phyloP scores from a whole-genome alignment of 2,888 invertebrate genomes.

The Clitarchus hookeri region DNA sequence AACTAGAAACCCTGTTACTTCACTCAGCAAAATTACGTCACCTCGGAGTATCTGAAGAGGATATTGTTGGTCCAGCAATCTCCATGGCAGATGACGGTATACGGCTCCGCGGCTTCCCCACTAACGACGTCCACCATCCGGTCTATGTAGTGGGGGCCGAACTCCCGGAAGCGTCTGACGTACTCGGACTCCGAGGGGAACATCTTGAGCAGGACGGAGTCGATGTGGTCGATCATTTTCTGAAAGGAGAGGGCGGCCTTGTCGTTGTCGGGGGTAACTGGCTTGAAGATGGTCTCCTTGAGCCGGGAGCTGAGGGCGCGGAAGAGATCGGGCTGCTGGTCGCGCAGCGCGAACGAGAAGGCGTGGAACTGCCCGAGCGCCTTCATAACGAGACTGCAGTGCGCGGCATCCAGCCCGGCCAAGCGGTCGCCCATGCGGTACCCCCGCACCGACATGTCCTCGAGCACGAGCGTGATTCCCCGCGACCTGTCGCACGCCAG shows the following conservation, averaged over 20 bases:
- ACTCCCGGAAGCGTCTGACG: not conserved
- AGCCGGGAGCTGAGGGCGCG: not conserved
- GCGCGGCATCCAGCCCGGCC: conserved; percentile 39
- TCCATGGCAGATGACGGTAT: conserved; percentile 38
- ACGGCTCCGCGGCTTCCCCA: conserved; percentile 28
- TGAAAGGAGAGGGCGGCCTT: too few relatives aligned
- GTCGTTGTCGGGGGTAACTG: not conserved
- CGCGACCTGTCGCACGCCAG: not conserved
- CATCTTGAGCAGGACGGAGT: not conserved
- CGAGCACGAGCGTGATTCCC: conserved; percentile 37
- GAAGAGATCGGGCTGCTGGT: conserved; percentile 31
- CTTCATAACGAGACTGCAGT: conserved; percentile 40
- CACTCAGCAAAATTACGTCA: not conserved
- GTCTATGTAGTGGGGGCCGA: not conserved
- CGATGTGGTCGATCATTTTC: not conserved
- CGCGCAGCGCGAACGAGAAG: conserved; percentile 32
- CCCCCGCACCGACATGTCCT: conserved; percentile 41
- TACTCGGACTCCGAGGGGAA: conserved; percentile 11
- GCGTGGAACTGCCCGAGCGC: conserved; percentile 43
- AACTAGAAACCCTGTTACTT: too few relatives aligned
- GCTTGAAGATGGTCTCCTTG: not conserved
- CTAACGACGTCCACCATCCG: conserved; percentile 27
- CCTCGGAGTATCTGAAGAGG: conserved; percentile 36
- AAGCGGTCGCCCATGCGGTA: conserved; percentile 42
- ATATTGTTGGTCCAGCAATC: conserved; percentile 40